phyloP scores from a whole-genome alignment of 1,140 invertebrate species.

The Meloidogyne hapla region DNA sequence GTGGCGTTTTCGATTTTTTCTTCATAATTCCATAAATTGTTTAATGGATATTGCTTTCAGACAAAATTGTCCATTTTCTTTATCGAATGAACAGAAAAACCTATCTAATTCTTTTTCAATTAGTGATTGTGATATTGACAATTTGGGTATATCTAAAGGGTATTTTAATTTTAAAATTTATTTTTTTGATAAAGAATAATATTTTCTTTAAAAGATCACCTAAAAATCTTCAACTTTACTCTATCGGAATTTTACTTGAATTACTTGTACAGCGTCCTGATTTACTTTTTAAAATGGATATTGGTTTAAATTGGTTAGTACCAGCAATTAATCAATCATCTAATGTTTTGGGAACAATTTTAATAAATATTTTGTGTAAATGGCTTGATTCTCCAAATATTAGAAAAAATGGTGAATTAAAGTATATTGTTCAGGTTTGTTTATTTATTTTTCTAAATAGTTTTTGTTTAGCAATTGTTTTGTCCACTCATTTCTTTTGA shows the following conservation, averaged over 20 bases:
- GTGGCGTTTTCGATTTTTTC: not conserved
- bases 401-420: not conserved
- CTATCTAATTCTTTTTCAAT: not conserved
- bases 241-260: conserved; percentile 1
- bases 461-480: not conserved
- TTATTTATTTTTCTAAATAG: not conserved
- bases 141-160: not conserved
- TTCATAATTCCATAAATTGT: not conserved
- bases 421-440: not conserved
- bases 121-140: not conserved
- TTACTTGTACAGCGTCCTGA: not conserved
- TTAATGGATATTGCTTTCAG: not conserved
- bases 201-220: not conserved
- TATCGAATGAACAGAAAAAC: not conserved
- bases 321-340: not conserved
- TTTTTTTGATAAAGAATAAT: not conserved
- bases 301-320: not conserved
- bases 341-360: not conserved
- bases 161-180: not conserved
- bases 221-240: not conserved
- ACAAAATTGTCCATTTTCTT: not conserved
- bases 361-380: not conserved
- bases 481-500: not conserved
- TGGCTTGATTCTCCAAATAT: not conserved
- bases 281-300: not conserved